Evolutionary conservation across 2,113 vertebrate species (phyloP).

Genomic region (Percopsis transmontana): DNA sequence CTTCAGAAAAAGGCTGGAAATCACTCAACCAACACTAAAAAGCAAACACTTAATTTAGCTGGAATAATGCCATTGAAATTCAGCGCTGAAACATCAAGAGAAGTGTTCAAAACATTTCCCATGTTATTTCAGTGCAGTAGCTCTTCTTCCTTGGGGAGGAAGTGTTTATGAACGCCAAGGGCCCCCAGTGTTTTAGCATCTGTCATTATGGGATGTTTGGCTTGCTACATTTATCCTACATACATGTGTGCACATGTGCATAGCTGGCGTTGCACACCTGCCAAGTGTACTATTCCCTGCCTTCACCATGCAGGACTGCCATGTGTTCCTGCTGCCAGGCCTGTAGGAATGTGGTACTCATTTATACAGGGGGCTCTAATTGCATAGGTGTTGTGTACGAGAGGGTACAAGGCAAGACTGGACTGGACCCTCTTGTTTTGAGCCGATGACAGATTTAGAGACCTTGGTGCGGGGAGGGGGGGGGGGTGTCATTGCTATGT

Average conservation of each 20-base stretch:
- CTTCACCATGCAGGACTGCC: conserved; percentile 36
- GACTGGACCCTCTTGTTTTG: conserved; percentile 37
- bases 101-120: no score
- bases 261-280: conserved; percentile 56
- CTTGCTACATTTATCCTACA: conserved; percentile 31
- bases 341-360: conserved; percentile 47
- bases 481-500: conserved; percentile 29
- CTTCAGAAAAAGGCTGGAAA: not conserved
- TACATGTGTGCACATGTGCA: conserved; percentile 53
- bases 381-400: conserved; percentile 10
- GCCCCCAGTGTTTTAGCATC: conserved; percentile 34
- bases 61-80: not conserved
- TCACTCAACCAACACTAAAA: not conserved
- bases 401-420: not conserved
- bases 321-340: not conserved
- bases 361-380: conserved; percentile 30
- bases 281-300: conserved; percentile 55
- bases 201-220: conserved; percentile 61
- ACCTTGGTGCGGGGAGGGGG: conserved; percentile 15
- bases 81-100: not conserved
- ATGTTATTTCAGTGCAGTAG: not conserved
- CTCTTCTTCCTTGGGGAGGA: not conserved
- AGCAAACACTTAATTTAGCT: not conserved
- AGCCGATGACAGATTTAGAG: conserved; percentile 58
- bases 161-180: not conserved